phyloP scores from a whole-genome alignment of 1,140 invertebrate species.

The Acromyrmex charruanus region DNA sequence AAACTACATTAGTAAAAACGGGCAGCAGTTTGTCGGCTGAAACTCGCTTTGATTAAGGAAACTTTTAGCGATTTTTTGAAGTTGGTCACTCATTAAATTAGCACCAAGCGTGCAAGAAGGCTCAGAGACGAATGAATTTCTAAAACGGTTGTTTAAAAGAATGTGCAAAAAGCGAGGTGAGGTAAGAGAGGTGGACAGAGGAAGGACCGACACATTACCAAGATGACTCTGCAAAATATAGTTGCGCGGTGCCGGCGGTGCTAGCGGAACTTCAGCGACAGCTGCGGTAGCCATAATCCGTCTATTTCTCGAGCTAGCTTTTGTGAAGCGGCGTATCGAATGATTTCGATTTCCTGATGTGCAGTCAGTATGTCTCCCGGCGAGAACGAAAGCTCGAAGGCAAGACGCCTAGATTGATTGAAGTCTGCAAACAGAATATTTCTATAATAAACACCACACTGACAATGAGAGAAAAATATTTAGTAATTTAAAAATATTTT shows the following conservation, averaged over 20 bases:
- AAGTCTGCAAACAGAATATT: not conserved
- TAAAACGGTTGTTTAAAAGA: conserved; percentile 36
- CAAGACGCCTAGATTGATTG: conserved; percentile 1
- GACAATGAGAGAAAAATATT: no score
- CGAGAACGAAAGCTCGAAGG: conserved; percentile 33
- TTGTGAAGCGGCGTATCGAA: conserved; percentile 23
- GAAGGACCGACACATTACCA: conserved; percentile 20
- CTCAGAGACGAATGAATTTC: not conserved
- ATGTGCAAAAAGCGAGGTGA: not conserved
- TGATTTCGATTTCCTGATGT: conserved; percentile 46
- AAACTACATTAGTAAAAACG: no score
- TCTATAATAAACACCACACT: not conserved
- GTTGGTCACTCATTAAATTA: not conserved
- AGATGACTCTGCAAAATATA: conserved; percentile 54
- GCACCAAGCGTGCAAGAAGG: no score
- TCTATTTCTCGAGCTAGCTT: conserved; percentile 52
- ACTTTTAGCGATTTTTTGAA: not conserved
- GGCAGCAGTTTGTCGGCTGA: not conserved
- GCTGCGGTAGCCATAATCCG: conserved; percentile 54
- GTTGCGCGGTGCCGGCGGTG: conserved; percentile 28
- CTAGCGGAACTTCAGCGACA: conserved; percentile 43
- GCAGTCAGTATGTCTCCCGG: not conserved
- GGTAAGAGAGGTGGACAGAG: not conserved
- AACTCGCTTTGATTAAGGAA: not conserved
- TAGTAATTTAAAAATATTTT: no score